Evolutionary conservation across 2,888 invertebrate species (phyloP).

Genomic region (Aphidius colemani): DNA sequence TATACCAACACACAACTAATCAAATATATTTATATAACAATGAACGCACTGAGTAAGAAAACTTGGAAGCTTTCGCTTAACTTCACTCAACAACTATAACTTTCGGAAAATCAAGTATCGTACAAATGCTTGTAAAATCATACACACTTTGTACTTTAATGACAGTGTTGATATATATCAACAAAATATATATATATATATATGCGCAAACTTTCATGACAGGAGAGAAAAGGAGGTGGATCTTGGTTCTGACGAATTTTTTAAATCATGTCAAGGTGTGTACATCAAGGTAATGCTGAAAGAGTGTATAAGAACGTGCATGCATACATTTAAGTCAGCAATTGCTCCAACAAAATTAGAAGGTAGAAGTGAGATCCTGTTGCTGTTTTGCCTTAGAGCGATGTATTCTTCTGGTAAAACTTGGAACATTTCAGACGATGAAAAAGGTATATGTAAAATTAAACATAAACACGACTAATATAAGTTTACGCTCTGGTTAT

Average conservation of each 20-base stretch:
- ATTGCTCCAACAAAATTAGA: conserved; percentile 34
- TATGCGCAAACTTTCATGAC: too few species aligned
- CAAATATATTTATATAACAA: not conserved
- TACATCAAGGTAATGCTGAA: too few species aligned
- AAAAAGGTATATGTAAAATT: too few species aligned
- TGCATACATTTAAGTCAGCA: too few species aligned
- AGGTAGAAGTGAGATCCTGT: conserved; percentile 41
- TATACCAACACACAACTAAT: not conserved
- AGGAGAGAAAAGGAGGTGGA: too few species aligned
- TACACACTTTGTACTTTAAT: not conserved
- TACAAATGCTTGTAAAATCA: conserved; percentile 1
- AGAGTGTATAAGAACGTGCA: too few species aligned
- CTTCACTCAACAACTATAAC: not conserved
- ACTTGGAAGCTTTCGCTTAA: conserved; percentile 4
- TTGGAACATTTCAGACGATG: not conserved
- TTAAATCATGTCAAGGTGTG: too few species aligned
- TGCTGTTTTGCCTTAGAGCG: conserved; percentile 40
- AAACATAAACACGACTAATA: not conserved
- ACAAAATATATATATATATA: too few species aligned
- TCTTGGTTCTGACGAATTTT: too few species aligned
- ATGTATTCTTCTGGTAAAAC: conserved; percentile 20
- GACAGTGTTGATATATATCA: too few species aligned
- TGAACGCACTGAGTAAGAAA: conserved; percentile 14
- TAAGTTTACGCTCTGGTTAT: conserved; percentile 29
- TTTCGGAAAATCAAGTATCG: conserved; percentile 15